Base-by-base conservation (phyloP, 2,888 invertebrate genomes). In the Aphidoletes aphidimyza region DNA sequence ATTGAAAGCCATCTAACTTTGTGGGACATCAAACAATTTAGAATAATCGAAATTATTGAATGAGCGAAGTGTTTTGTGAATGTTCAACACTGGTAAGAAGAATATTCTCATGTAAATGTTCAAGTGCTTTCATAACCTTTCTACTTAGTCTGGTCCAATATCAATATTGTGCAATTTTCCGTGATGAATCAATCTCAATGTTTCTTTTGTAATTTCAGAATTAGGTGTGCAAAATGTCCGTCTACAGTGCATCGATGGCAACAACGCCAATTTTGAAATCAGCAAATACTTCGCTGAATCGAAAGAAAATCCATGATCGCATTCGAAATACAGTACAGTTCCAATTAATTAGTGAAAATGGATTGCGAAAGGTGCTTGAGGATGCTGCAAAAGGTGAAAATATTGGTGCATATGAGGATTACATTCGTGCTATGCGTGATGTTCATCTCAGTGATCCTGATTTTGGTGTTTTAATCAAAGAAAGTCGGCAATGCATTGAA, bases 401-500 rank as follows among this genome's bases (percentile, higher is more conserved):
- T n/a, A 5, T 83, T 39, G 45, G 30, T 8, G 47, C 47, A 45
- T 83, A 83, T 47, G 83, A 83, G 34, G 83, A 83, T 45, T 83
- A 83, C 19, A 30, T 84, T 6, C 37, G 37, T 11, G 37, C 37
- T 6, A 81, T 81, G 81, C 84, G 26, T 36, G 84, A 84, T 22
- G 81, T 81, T 19, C 6, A 81, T 37, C 37, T 81, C 6, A 81
- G 81, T n/a, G 81, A 81, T 81, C 81, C 81, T 5, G 84, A 84
- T 36, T 84, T 84, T 34, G 84, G 49, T 47, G 30, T 49, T 19
- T n/a, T 84, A 6, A 84, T 84, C 19, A 39, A 83, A 42, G 81
- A 84, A n/a, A 34, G 45, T 37, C 78, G 91, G 69, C 91, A 92
- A 86, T 92, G 92, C 87, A 91, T 93, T 37, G 91, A 92, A n/a